Percentiles rank a stretch among this genome's conserved stretches.
Evolutionary conservation across 2,888 invertebrate species (phyloP).

Genomic region (Eupithecia centaureata): DNA sequence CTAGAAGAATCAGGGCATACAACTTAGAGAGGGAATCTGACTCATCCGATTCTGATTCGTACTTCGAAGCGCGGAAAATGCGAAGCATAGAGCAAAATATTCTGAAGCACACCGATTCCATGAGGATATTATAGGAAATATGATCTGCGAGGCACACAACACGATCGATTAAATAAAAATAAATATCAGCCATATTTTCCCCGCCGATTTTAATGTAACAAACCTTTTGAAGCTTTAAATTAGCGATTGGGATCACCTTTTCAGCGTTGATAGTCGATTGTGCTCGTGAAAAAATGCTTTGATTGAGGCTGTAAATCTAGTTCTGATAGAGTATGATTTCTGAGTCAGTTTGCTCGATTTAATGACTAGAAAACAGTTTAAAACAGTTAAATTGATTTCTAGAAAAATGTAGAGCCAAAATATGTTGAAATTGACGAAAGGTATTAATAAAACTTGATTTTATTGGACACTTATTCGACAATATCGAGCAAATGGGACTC

Average conservation of each 20-base stretch:
- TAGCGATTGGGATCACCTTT: background rate
- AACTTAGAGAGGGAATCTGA: slow-evolving; percentile 61
- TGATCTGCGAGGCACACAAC: slow-evolving; percentile 45
- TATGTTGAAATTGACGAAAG: slow-evolving; percentile 9
- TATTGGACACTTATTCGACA: slow-evolving; percentile 11
- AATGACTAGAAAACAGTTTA: slow-evolving; percentile 19
- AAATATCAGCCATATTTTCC: slow-evolving; percentile 4
- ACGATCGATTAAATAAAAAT: background rate
- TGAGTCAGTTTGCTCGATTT: slow-evolving; percentile 14
- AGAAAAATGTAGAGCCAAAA: background rate
- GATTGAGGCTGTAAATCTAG: slow-evolving; percentile 67
- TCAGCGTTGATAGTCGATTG: background rate
- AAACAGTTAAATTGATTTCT: slow-evolving; percentile 15
- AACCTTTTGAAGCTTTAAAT: background rate
- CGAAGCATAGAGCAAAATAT: slow-evolving; percentile 70
- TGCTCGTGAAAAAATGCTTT: slow-evolving; percentile 34
- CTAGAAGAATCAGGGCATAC: slow-evolving; percentile 63
- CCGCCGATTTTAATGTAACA: background rate
- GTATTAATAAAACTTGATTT: background rate
- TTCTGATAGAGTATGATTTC: slow-evolving; percentile 38
- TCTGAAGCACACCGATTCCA: slow-evolving; percentile 76
- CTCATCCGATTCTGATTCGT: slow-evolving; percentile 74
- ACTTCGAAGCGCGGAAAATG: slow-evolving; percentile 62
- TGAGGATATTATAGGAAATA: slow-evolving; percentile 71
- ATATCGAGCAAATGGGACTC: slow-evolving; percentile 18